Evolutionary conservation across 2,113 vertebrate genomes (phyloP).

Genomic region (Hiodon tergisus): DNA sequence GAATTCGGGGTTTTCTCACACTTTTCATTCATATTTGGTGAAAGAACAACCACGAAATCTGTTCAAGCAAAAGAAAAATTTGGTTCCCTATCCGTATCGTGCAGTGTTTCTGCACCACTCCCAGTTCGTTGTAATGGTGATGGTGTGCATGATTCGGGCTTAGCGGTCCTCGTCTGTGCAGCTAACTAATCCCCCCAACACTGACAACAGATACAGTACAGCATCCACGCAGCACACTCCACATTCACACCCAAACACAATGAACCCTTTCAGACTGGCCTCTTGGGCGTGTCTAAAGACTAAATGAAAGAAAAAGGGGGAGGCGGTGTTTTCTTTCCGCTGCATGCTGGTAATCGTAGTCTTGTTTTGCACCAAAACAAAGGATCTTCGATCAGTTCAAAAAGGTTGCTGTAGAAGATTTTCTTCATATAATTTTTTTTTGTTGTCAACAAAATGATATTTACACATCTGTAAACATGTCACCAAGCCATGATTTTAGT

Average conservation of each 20-base stretch:
- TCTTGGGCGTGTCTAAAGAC: conserved; percentile 55
- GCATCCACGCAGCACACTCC: conserved; percentile 26
- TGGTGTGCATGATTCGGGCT: conserved; percentile 63
- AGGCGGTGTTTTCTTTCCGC: conserved; percentile 33
- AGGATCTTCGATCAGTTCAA: too few species aligned
- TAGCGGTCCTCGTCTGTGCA: conserved; percentile 30
- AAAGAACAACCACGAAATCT: conserved; percentile 21
- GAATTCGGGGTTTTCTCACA: conserved; percentile 44
- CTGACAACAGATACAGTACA: conserved; percentile 48
- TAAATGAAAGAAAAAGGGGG: conserved; percentile 42
- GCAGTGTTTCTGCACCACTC: conserved; percentile 68
- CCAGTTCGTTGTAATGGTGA: conserved; percentile 52
- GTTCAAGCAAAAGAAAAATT: conserved; percentile 22
- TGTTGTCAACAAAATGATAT: too few species aligned
- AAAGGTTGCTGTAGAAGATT: too few species aligned
- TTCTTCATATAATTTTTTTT: too few species aligned
- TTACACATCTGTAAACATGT: too few species aligned
- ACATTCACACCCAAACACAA: conserved; percentile 51
- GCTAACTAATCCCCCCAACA: conserved; percentile 45
- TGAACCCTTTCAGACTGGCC: conserved; percentile 52
- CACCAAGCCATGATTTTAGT: too few species aligned
- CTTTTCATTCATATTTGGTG: conserved; percentile 17
- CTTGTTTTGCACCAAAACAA: not conserved
- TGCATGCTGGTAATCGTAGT: conserved; percentile 68
- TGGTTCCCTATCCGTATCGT: conserved; percentile 66